Percentiles rank a stretch among this genome's conserved stretches.
phyloP scores from a whole-genome alignment of 2,888 invertebrate species.

The Drosophila kokeensis region DNA sequence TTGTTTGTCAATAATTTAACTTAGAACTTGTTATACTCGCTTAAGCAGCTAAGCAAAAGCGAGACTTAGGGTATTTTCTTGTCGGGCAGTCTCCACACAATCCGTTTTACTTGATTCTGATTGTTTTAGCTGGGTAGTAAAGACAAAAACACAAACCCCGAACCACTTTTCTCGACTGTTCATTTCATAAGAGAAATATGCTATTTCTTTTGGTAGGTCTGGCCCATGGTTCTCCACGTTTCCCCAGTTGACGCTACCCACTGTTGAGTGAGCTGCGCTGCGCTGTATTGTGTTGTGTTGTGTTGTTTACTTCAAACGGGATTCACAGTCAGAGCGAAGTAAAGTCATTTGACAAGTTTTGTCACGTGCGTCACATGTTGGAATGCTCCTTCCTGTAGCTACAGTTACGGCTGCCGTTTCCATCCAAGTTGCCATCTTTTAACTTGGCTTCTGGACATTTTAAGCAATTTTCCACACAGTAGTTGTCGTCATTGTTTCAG shows the following conservation, averaged over 20 bases:
- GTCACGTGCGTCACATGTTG: constrained; percentile 80
- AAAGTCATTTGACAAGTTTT: constrained; percentile 80
- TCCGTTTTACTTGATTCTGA: constrained; percentile 19
- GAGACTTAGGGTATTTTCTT: background rate
- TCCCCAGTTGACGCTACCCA: constrained; percentile 11
- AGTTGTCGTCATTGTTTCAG: constrained; percentile 71
- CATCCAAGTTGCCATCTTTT: constrained; percentile 13
- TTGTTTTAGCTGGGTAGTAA: constrained; percentile 47
- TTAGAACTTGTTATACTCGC: background rate
- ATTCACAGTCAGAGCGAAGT: constrained; percentile 68
- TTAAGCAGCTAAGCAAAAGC: background rate
- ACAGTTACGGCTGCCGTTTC: constrained; percentile 4
- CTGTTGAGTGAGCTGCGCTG: background rate
- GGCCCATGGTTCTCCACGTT: background rate
- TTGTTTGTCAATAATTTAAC: background rate
- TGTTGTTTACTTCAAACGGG: constrained; percentile 60
- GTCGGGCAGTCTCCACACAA: background rate
- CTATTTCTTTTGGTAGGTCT: constrained; percentile 25
- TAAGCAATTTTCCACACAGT: constrained; percentile 69
- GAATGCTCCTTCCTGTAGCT: constrained; percentile 45
- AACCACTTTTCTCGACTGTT: constrained; percentile 52
- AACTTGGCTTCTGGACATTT: constrained; percentile 61
- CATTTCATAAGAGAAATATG: constrained; percentile 62
- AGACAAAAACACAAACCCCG: constrained; percentile 24
- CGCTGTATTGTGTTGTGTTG: constrained; percentile 14